phyloP scores from a whole-genome alignment of 2,113 vertebrate species.

The Pelvicachromis taeniatus region DNA sequence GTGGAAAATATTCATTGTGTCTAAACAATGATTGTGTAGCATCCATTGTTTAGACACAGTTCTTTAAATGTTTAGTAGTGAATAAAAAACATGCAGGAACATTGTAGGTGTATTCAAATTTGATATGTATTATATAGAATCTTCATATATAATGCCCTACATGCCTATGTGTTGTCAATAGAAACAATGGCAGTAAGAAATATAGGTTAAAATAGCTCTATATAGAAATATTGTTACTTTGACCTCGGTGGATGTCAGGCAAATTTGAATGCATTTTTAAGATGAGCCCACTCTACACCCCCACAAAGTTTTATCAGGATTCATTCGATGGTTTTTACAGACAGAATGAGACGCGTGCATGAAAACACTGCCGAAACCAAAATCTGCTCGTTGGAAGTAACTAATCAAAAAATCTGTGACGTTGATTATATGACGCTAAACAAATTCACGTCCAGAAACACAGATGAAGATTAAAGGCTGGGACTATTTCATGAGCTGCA shows the following conservation, averaged over 20 bases:
- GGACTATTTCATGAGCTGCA: not conserved
- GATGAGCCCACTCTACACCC: not conserved
- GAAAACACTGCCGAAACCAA: accelerated
- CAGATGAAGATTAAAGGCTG: not conserved
- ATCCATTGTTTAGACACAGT: not conserved
- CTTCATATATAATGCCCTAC: not conserved
- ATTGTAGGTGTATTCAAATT: not conserved
- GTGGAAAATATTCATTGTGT: not conserved
- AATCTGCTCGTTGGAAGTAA: accelerated
- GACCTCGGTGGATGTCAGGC: not conserved
- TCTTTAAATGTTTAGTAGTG: not conserved
- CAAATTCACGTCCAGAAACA: not conserved
- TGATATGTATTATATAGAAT: accelerated
- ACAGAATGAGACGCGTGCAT: not conserved
- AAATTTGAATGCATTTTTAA: not conserved
- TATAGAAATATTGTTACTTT: not conserved
- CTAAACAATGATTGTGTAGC: not conserved
- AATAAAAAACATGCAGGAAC: not conserved
- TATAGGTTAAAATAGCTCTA: not conserved
- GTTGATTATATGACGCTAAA: no score
- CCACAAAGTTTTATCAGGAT: not conserved
- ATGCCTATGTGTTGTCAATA: not conserved
- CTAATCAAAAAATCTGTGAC: not conserved
- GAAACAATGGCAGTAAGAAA: not conserved
- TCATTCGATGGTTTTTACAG: not conserved